Conservation (phyloP, 2,113 vertebrate species). For the Chlorodrepanis virens region DNA sequence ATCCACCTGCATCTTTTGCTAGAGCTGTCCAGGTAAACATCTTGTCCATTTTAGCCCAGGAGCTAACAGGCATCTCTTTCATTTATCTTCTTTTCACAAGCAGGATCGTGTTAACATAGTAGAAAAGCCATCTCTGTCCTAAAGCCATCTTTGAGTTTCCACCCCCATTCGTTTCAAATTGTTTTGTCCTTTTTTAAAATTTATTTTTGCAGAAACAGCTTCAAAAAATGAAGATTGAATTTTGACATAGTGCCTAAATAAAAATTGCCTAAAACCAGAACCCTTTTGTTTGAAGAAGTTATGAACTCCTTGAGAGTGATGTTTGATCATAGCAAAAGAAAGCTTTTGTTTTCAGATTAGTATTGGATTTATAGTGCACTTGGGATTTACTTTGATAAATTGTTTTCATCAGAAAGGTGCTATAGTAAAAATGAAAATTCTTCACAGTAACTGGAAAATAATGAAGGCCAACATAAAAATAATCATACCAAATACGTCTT, state of each 20-base stretch:
- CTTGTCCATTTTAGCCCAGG: neutral
- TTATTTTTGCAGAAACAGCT: neutral
- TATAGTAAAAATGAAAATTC: neutral
- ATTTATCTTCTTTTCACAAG: neutral
- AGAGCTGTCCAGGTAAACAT: neutral
- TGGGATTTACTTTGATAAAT: neutral
- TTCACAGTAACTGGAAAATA: neutral
- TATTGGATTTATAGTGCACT: neutral
- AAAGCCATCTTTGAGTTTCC: neutral
- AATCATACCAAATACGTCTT: neutral
- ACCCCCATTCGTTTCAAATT: neutral
- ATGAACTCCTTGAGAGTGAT: neutral
- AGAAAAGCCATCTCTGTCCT: neutral
- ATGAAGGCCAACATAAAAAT: neutral
- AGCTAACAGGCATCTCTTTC: neutral
- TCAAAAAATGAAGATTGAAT: neutral
- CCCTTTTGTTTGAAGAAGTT: neutral
- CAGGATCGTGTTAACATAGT: neutral
- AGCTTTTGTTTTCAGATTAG: neutral
- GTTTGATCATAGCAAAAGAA: neutral
- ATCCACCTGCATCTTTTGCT: neutral
- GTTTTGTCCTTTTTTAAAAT: neutral
- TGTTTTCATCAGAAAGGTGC: neutral
- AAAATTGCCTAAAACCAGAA: neutral
- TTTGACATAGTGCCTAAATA: neutral